Conservation (phyloP, 2,797 vertebrate genomes). For the Telmatherina bonti region DNA sequence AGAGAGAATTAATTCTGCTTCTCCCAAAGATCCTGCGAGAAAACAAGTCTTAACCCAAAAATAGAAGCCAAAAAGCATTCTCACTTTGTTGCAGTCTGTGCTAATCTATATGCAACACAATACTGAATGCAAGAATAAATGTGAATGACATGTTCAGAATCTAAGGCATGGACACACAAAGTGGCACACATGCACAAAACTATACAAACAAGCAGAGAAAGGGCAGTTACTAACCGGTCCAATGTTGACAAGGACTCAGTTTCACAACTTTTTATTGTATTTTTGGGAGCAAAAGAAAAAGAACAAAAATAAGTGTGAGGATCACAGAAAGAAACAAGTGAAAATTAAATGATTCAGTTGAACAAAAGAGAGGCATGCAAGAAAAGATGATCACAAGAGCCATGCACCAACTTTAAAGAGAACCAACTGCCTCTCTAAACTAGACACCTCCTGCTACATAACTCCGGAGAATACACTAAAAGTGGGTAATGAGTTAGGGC, state of each 20-base stretch:
- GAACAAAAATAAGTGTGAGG: conserved; percentile 93
- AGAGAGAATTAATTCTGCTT: conserved; percentile 45
- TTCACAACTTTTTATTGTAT: conserved; percentile 96
- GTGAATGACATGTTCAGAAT: conserved; percentile 67
- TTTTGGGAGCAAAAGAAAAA: conserved; percentile 94
- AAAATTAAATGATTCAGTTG: conserved; percentile 83
- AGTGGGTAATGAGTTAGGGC: not conserved
- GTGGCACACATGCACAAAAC: conserved; percentile 74
- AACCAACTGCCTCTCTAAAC: conserved; percentile 21
- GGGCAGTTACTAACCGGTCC: conserved; percentile 99
- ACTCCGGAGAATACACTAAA: conserved; percentile 25
- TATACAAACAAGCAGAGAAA: conserved; percentile 80
- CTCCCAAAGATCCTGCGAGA: conserved; percentile 1
- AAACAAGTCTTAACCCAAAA: conserved; percentile 15
- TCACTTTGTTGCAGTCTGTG: conserved; percentile 48
- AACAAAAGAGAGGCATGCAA: conserved; percentile 86
- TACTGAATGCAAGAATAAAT: conserved; percentile 66
- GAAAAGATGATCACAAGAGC: conserved; percentile 82
- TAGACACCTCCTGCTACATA: conserved; percentile 13
- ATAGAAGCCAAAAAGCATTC: conserved; percentile 20
- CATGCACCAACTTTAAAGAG: conserved; percentile 78
- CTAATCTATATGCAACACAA: conserved; percentile 68
- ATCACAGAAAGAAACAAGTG: conserved; percentile 91
- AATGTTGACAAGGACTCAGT: conserved; percentile 99
- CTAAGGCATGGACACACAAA: conserved; percentile 73